Evolutionary conservation across 2,113 vertebrate genomes (phyloP), one percentile per base, ranked within the genome.

Genomic region (Nestor notabilis): DNA sequence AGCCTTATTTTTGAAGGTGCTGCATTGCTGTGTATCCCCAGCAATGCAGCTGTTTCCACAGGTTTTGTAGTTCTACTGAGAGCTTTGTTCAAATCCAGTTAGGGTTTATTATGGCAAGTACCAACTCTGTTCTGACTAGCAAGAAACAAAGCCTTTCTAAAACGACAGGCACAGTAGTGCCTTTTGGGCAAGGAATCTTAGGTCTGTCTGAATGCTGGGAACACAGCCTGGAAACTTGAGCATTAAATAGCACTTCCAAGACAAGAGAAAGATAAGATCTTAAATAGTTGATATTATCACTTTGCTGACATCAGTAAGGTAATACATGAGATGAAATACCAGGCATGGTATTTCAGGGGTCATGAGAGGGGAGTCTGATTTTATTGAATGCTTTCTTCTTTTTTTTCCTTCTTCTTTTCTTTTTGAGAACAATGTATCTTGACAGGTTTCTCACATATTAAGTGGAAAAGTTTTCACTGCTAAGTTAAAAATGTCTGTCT

Each of bases 401-500:
- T 79, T 61, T 58, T 43, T 46, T 33, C 28, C 11, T 20, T n/a
- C 3, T 13, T 52, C 29, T 60, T 60, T 60, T 13, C 7, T 47
- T 55, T 65, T 58, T 68, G 53, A 88, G 53, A 85, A 53, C 10
- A 49, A 37, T 41, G 2, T 58, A 14, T 83, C 49, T 77, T 94
- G 58, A 80, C 49, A 83, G 41, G 17, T 93, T 93, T 91, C 70
- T 93, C 55, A n/a, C 41, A 19, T 76, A 58, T 29, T 81, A 86
- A 93, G 66, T 81, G 46, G 47, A 80, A 85, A 77, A 61, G 17
- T 90, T 93, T 77, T 66, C 66, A 70, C 49, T 90, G 70, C 50
- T 49, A 60, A 80, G 82, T 87, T 90, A 92, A 93, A 96, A 94
- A 86, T 11, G 3, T 65, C 78, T 90, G 41, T 95, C 77, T 88